These are phyloP conservation scores for Cetonia aurata DNA, from an alignment of 2,888 invertebrate species.

Conservation along the genomic window DNA sequence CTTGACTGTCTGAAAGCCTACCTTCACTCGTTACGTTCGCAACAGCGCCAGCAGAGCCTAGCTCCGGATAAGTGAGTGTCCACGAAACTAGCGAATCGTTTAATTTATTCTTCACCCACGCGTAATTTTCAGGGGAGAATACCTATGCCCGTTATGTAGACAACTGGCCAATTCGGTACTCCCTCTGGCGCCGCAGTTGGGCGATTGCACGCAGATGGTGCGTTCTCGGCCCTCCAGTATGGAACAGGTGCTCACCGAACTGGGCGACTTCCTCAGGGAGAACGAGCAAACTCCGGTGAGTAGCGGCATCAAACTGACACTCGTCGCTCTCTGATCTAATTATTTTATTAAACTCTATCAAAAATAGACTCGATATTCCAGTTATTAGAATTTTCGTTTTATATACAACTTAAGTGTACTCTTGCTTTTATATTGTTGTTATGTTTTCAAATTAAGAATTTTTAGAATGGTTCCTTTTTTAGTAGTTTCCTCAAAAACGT, in stretches of 20 bases:
- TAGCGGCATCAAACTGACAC: constrained; percentile 38
- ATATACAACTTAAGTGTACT: background rate
- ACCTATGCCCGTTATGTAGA: constrained; percentile 94
- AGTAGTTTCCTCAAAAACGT: too few species aligned
- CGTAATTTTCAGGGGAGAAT: constrained; percentile 79
- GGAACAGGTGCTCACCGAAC: constrained; percentile 67
- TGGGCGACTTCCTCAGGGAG: constrained; percentile 75
- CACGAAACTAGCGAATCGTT: background rate
- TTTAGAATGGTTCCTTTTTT: too few species aligned
- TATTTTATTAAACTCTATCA: too few species aligned
- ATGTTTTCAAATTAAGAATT: background rate
- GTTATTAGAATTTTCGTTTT: too few species aligned
- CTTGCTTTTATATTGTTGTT: constrained; percentile 21
- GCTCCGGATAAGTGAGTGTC: constrained; percentile 73
- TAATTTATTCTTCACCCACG: constrained; percentile 9
- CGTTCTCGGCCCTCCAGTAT: constrained; percentile 70
- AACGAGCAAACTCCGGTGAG: constrained; percentile 76
- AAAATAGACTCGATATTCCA: too few species aligned
- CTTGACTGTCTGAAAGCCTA: constrained; percentile 94
- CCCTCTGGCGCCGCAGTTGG: constrained; percentile 82
- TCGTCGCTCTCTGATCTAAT: too few species aligned
- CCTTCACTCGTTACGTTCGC: constrained; percentile 84
- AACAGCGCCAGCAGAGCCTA: constrained; percentile 81
- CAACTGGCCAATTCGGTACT: constrained; percentile 92
- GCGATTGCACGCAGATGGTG: constrained; percentile 75